A percentile compares a stretch with the other conserved stretches of the same genome.
Conservation (phyloP, 2,888 invertebrate species). For the Marronus borbonicus region DNA sequence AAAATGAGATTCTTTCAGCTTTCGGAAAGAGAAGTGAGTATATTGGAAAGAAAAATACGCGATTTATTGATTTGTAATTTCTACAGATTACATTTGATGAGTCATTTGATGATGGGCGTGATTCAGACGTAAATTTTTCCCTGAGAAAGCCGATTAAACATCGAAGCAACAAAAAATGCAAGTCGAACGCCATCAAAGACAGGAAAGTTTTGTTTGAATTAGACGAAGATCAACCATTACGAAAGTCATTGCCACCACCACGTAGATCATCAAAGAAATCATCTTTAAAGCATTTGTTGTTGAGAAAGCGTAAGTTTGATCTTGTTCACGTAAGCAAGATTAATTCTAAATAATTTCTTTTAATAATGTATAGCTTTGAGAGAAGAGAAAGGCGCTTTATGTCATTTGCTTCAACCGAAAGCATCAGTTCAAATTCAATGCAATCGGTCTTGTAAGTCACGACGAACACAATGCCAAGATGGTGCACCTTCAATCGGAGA, state of each 20-base stretch:
- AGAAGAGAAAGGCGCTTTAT: not conserved
- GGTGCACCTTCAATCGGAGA: constrained; percentile 68
- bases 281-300: not conserved
- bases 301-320: constrained; percentile 1
- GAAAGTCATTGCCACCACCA: too few species aligned
- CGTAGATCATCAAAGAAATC: too few species aligned
- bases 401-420: not conserved
- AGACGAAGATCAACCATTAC: too few species aligned
- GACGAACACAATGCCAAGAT: constrained; percentile 43
- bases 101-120: not conserved
- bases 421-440: not conserved
- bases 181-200: too few species aligned
- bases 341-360: not conserved
- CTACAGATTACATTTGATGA: not conserved
- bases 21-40: constrained; percentile 6
- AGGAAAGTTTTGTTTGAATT: too few species aligned
- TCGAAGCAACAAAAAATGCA: too few species aligned
- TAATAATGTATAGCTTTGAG: not conserved
- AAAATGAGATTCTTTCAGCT: not conserved
- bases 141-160: too few species aligned
- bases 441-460: constrained; percentile 48
- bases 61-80: not conserved
- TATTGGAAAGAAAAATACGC: not conserved
- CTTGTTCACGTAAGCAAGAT: not conserved
- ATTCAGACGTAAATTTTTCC: too few species aligned